Evolutionary conservation across 2,888 invertebrate genomes (phyloP), one percentile per base, ranked within the genome.

Genomic region (Andrena haemorrhoa): DNA sequence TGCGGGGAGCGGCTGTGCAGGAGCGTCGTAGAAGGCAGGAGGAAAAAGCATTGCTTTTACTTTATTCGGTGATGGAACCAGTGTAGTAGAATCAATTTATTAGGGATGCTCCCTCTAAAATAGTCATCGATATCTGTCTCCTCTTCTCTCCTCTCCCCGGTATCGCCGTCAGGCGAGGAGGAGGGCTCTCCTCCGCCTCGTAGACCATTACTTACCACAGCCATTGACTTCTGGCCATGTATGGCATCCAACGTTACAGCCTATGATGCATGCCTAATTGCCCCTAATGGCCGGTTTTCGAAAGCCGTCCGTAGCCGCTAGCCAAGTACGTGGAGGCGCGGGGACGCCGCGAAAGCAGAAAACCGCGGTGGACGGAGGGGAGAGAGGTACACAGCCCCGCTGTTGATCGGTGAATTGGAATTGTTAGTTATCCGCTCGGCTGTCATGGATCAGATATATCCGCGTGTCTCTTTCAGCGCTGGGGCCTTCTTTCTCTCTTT

Each of bases 221-320:
- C 78, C 79, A 79, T 89, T 87, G 85, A 89, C 85, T 88, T 84
- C 82, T 84, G 80, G 29, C 89, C 91, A 88, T 90, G 86, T 90
- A 90, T 81, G 88, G 90, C 74, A 87, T 89, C 86, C 86, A 73
- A 83, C 83, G 87, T 82, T 78, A 78, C 84, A 66, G 79, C 84
- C 89, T 88, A 91, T 89, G 91, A 89, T 89, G 90, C 92, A 91
- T 91, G 87, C 87, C 91, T 91, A 91, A 92, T 91, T 88, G 88
- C 88, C 81, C 79, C 84, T 89, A 91, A 91, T 92, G 86, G 86
- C 85, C 80, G 83, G 83, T 90, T 91, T 91, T 91, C 86, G 89
- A 91, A 91, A 91, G 88, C 83, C 80, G 86, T 73, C 60, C 69
- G 77, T 77, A 71, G 76, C 70, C 68, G 87, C 84, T 85, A 58